Evolutionary conservation across 2,113 vertebrate genomes (phyloP), one percentile per base, ranked within the genome.

Genomic region (Podarcis raffonei): DNA sequence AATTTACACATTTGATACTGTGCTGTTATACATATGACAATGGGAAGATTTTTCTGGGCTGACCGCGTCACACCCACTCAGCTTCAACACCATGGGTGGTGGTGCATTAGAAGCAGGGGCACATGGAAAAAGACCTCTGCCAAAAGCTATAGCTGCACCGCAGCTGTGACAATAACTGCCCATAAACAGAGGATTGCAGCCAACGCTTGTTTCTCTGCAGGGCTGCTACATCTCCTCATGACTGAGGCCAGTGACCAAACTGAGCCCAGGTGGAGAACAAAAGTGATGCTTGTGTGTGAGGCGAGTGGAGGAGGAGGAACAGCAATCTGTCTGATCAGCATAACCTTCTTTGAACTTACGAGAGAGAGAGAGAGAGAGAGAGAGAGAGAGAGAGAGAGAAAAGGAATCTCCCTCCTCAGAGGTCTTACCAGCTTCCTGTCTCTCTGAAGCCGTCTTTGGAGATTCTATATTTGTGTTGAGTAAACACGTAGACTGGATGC

Each of bases 81-180:
- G 30, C 71, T 18, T 30, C 53, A 75, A 62, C 72, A 75, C 48
- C 71, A 59, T 82, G 81, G 81, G 18, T 75, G 83, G 48, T 59
- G 32, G 22, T 35, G 48, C 20, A 72, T 74, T 23, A 57, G 37
- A 53, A 57, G 48, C 69, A 57, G 18, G 22, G 22, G 13, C 16
- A 37, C n/a, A 18, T 59, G 53, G 69, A 30, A 12, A 15, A 37
- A 76, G 32, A 3, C 82, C 81, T 35, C 6, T 42, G 37, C 66
- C 66, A 42, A 69, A n/a, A 75, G 6, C 32, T 59, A 18, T 75
- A 15, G 84, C 84, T 75, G n/a, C 71, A 27, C 84, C 23, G 30
- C 72, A 62, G 84, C 84, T 85, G 69, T 85, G 57, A 62, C 84
- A 85, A 85, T 85, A 85, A 76, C 53, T 62, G 84, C 22, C 53